A percentile compares a stretch with the other conserved stretches of the same genome.
Evolutionary conservation across 1,140 invertebrate species (phyloP).

Genomic region (Habropoda laboriosa): DNA sequence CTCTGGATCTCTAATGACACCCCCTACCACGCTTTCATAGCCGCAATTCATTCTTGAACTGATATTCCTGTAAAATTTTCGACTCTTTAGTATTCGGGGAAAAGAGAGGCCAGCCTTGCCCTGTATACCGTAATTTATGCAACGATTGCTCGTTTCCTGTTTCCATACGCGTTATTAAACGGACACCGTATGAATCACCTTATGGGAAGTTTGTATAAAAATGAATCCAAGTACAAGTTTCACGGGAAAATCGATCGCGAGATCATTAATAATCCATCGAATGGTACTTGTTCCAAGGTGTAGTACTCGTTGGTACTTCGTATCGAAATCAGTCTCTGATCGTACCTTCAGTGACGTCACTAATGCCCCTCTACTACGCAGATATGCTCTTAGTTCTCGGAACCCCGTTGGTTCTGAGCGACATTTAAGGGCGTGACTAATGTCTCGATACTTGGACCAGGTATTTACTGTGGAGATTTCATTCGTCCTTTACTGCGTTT

Average conservation of each 20-base stretch:
- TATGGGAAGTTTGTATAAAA: too few species aligned
- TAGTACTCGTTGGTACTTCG: background rate
- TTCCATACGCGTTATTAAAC: too few species aligned
- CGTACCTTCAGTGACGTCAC: background rate
- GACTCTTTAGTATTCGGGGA: conserved; percentile 53
- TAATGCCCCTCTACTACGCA: conserved; percentile 3
- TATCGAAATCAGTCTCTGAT: conserved; percentile 24
- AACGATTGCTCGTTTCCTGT: background rate
- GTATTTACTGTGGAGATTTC: conserved; percentile 44
- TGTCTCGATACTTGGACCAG: conserved; percentile 55
- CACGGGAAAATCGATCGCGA: background rate
- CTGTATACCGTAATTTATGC: background rate
- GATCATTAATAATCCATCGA: conserved; percentile 39
- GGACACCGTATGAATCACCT: background rate
- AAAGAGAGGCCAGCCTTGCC: background rate
- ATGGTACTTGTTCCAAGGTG: background rate
- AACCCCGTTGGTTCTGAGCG: conserved; percentile 46
- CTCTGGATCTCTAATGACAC: conserved; percentile 76
- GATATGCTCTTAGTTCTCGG: conserved; percentile 6
- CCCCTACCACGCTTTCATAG: conserved; percentile 57
- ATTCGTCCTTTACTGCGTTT: conserved; percentile 11
- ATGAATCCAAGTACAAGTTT: too few species aligned
- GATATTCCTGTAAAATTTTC: conserved; percentile 56
- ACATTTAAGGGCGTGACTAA: conserved; percentile 71
- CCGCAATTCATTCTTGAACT: conserved; percentile 67